phyloP scores from a whole-genome alignment of 2,888 invertebrate genomes.

The Pseudanteris insignis region DNA sequence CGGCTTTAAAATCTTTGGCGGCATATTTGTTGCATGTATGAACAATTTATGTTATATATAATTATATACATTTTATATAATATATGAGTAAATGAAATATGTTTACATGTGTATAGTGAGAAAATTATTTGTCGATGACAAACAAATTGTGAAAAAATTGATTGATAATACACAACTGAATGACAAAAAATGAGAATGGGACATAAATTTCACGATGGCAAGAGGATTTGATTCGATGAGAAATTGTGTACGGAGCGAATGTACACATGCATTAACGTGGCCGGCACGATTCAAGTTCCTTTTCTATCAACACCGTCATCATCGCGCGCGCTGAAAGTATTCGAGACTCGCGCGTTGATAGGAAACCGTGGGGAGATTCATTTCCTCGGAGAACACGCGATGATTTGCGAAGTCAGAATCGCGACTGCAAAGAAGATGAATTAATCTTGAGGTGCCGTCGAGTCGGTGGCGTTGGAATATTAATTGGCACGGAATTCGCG shows the following conservation, averaged over 20 bases:
- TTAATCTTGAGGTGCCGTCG: slow-evolving; percentile 37
- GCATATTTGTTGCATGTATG: no score
- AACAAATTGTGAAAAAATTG: not conserved
- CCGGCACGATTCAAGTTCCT: slow-evolving; percentile 35
- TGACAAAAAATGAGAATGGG: no score
- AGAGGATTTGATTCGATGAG: slow-evolving; percentile 6
- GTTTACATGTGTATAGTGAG: no score
- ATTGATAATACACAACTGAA: no score
- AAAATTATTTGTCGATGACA: not conserved
- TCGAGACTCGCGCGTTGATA: slow-evolving; percentile 33
- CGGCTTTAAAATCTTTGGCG: no score
- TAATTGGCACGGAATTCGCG: slow-evolving; percentile 35
- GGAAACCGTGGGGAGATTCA: slow-evolving; percentile 32
- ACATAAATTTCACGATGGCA: slow-evolving; percentile 13
- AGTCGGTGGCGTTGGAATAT: slow-evolving; percentile 31
- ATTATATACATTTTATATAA: no score
- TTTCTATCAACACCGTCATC: slow-evolving; percentile 40
- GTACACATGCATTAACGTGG: slow-evolving; percentile 34
- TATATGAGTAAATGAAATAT: no score
- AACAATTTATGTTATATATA: no score
- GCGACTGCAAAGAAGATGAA: slow-evolving; percentile 40
- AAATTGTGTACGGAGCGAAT: slow-evolving; percentile 28
- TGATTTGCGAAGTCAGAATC: slow-evolving; percentile 40
- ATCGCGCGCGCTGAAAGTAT: slow-evolving; percentile 27
- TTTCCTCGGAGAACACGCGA: slow-evolving; percentile 34